Base-by-base conservation (phyloP, 2,113 vertebrate genomes). In the Monopterus albus region DNA sequence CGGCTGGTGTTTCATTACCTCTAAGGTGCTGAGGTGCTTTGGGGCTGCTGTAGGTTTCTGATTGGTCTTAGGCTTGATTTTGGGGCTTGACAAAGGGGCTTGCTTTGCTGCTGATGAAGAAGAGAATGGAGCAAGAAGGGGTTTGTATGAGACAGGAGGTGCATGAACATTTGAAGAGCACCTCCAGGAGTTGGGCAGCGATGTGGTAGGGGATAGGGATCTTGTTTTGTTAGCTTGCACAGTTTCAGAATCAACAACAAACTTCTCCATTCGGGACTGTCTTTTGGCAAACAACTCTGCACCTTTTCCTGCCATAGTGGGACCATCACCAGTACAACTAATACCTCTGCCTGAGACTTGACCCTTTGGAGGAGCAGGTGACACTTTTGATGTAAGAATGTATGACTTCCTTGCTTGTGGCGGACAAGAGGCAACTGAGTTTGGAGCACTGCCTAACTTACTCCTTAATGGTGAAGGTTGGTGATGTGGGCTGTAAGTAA, bases 1-100 rank as follows among this genome's bases (percentile, higher is more conserved):
- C 0, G 98, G 96, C 33, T 97, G 95, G 80, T 98, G 97, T 82
- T 98, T 98, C 97, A 99, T 98, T 53, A 99, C 94, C 82, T 99
- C 96, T 90, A 99, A 88, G 63, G 94, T 78, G 43, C 95, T 96
- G 60, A 98, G 94, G 21, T 92, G 88, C 81, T 98, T 99, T 85
- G 94, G 92, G 28, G 77, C 72, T 12, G 93, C 84, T 93, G 96
- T 91, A 39, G 83, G 46, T 82, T 92, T 95, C 89, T 91, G 94
- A 93, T 85, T 91, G 70, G 76, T 74, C 78, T 92, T 90, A 31
- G 87, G 50, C 43, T 92, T 87, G 23, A 46, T 63, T 82, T 84
- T 79, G 62, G 94, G 92, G 14, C 79, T 91, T 0, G 91, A 88
- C n/a, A 89, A 87, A 12, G 93, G 84, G 58, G 90, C 52, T 88